phyloP scores from a whole-genome alignment of 2,888 invertebrate genomes.

The Lochmaea capreae region DNA sequence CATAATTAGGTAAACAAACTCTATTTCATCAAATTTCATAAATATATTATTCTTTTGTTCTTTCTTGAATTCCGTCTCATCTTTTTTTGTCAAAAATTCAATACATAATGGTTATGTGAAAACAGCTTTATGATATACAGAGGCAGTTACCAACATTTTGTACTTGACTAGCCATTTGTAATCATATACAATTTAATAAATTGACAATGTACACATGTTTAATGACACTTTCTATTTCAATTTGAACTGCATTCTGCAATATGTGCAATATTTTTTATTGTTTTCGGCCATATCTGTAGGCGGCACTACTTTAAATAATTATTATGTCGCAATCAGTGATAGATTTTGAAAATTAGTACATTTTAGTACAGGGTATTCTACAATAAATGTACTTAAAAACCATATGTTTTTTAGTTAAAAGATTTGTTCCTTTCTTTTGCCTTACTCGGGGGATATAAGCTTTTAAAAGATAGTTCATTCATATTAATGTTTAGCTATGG shows the following conservation, averaged over 20 bases:
- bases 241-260: conserved; percentile 6
- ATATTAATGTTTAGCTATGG: no score
- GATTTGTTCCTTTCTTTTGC: no score
- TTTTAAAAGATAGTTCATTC: no score
- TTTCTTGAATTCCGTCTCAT: no score
- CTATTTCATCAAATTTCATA: no score
- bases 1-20: no score
- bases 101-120: not conserved
- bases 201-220: conserved; percentile 7
- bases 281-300: conserved; percentile 7
- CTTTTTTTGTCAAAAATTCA: not conserved
- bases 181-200: conserved; percentile 9
- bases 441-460: no score
- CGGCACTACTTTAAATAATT: conserved; percentile 6
- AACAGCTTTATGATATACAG: not conserved
- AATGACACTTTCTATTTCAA: conserved; percentile 10
- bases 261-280: conserved; percentile 15
- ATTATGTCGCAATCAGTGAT: not conserved
- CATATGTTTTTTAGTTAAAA: no score
- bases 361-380: not conserved
- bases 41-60: no score
- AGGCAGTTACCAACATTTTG: not conserved
- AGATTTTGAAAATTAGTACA: not conserved
- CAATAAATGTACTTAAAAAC: not conserved
- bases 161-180: not conserved